phyloP scores from a whole-genome alignment of 2,888 invertebrate genomes.

The Agrochola lychnidis region DNA sequence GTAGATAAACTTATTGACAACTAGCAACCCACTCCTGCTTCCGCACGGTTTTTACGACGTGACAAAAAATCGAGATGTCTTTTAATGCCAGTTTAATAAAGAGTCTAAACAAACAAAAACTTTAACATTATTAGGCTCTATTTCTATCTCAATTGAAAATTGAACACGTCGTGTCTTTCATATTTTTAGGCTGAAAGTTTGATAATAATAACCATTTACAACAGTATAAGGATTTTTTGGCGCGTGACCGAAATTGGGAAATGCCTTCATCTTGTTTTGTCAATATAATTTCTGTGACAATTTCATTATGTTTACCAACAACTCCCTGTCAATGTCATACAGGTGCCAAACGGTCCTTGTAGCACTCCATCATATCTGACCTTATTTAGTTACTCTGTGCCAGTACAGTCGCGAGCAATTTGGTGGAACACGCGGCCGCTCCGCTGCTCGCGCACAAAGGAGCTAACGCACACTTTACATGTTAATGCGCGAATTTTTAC shows the following conservation, averaged over 20 bases:
- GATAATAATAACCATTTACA: not conserved
- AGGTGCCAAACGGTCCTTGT: not conserved
- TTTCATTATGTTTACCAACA: not conserved
- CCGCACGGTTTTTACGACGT: not conserved
- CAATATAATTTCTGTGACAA: not conserved
- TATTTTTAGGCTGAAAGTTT: not conserved
- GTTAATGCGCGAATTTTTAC: conserved; percentile 54
- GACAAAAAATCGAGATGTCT: not conserved
- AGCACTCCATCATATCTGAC: not conserved
- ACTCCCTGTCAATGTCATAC: not conserved
- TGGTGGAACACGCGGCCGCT: conserved; percentile 28
- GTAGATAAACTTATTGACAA: not conserved
- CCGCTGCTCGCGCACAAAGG: conserved; percentile 45
- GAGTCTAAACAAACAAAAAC: not conserved
- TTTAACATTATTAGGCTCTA: not conserved
- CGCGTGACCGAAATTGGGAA: not conserved
- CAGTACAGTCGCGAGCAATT: conserved; percentile 44
- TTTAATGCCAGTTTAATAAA: not conserved
- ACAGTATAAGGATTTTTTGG: not conserved
- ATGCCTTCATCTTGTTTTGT: not conserved
- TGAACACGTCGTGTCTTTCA: not conserved
- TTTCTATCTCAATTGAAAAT: not conserved
- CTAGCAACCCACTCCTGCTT: too few species aligned
- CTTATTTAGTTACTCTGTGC: not conserved
- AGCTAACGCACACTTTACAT: conserved; percentile 46